A percentile compares a stretch with the other conserved stretches of the same genome.
Conservation (phyloP, 2,888 invertebrate species). For the Pseudanteris insignis region DNA sequence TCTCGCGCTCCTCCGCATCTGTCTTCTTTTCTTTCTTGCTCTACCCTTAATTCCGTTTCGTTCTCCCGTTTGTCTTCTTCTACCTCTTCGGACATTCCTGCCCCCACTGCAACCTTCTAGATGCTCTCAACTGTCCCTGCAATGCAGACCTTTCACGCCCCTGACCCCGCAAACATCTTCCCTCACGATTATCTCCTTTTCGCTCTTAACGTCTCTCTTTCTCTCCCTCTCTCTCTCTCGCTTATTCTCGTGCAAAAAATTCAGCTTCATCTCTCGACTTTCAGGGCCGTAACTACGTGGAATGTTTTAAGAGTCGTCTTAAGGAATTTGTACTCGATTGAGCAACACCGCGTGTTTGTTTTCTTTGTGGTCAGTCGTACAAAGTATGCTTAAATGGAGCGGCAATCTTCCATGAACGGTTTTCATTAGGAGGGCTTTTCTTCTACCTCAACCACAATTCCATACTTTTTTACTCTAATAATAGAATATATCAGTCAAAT, state of each 20-base stretch:
- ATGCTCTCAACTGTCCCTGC: conserved; percentile 17
- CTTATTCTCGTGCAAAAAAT: conserved; percentile 60
- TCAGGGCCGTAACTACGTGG: conserved; percentile 45
- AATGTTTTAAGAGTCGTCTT: conserved; percentile 2
- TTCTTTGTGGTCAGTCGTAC: neutral
- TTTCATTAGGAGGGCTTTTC: too few relatives aligned
- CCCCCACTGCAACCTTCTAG: conserved; percentile 12
- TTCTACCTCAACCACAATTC: too few relatives aligned
- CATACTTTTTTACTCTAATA: too few relatives aligned
- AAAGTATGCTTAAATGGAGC: conserved; percentile 16
- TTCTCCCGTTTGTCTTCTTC: conserved; percentile 28
- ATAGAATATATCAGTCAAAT: too few relatives aligned
- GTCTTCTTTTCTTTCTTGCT: conserved; percentile 23
- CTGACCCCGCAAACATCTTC: conserved; percentile 37
- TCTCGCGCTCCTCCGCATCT: conserved; percentile 19
- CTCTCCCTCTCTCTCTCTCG: conserved; percentile 37
- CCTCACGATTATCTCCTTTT: conserved; percentile 38
- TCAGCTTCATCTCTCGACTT: conserved; percentile 52
- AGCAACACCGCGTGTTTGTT: conserved; percentile 1
- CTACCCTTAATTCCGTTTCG: conserved; percentile 20
- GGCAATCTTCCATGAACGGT: too few relatives aligned
- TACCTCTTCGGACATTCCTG: conserved; percentile 28
- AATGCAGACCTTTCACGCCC: conserved; percentile 31
- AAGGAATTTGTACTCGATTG: conserved; percentile 6
- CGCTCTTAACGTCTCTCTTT: conserved; percentile 33